A percentile compares a stretch with the other conserved stretches of the same genome.
Conservation (phyloP, 2,113 vertebrate species). For the Xenotilapia flavipinnis region DNA sequence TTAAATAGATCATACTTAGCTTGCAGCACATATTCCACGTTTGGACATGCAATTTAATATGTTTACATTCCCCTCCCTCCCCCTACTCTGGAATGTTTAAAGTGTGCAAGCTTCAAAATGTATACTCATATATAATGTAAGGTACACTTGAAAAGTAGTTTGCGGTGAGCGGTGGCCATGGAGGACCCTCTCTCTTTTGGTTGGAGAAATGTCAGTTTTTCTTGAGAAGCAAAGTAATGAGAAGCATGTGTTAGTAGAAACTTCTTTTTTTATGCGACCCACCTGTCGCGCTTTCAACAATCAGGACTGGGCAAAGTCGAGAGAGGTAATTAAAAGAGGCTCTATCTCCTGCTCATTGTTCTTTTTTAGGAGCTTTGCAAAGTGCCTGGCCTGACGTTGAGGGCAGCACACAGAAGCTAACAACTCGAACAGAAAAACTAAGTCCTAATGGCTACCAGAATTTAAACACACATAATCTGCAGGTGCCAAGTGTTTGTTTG, state of each 20-base stretch:
- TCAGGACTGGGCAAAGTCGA: slow-evolving; percentile 59
- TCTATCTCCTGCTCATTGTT: neutral
- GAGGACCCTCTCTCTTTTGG: slow-evolving; percentile 61
- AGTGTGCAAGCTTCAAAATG: slow-evolving; percentile 13
- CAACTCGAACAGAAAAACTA: neutral
- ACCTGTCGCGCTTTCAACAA: slow-evolving; percentile 84
- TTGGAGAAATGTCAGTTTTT: slow-evolving; percentile 83
- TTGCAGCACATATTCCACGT: slow-evolving; percentile 24
- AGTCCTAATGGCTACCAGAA: slow-evolving; percentile 7
- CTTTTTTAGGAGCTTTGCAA: neutral
- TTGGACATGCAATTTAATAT: slow-evolving; percentile 39
- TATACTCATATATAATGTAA: slow-evolving; percentile 47
- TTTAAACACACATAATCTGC: slow-evolving; percentile 33
- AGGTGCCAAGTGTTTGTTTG: slow-evolving; percentile 37
- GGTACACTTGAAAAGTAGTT: slow-evolving; percentile 48
- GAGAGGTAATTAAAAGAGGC: slow-evolving; percentile 46
- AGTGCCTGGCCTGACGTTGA: neutral
- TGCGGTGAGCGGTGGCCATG: slow-evolving; percentile 38
- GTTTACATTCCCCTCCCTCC: slow-evolving; percentile 44
- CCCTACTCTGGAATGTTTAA: slow-evolving; percentile 13
- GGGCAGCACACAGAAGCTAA: neutral
- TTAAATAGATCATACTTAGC: slow-evolving; percentile 29
- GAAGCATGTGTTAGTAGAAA: slow-evolving; percentile 83
- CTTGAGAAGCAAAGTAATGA: slow-evolving; percentile 75
- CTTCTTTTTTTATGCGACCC: slow-evolving; percentile 80